A percentile compares a stretch with the other conserved stretches of the same genome.
phyloP scores from a whole-genome alignment of 2,888 invertebrate species.

The Dolichomitus sp. region DNA sequence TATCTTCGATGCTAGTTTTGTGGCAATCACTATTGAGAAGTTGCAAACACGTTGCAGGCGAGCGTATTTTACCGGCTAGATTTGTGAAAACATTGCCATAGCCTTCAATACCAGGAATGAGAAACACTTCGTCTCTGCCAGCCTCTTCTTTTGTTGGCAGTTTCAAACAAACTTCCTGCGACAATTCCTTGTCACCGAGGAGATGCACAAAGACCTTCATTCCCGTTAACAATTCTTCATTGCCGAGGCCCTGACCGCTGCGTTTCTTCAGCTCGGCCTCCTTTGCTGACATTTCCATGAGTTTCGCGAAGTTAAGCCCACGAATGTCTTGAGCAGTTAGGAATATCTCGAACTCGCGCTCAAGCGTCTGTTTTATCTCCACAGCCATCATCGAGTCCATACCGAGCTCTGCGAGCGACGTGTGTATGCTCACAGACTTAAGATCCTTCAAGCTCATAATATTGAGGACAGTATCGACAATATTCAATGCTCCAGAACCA shows the following conservation, averaged over 20 bases:
- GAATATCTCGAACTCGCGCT: conserved; percentile 95
- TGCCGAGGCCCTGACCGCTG: neutral
- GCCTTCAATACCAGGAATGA: conserved; percentile 86
- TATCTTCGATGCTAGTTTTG: conserved; percentile 86
- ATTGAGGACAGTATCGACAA: conserved; percentile 91
- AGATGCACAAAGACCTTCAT: conserved; percentile 73
- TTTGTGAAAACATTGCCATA: conserved; percentile 79
- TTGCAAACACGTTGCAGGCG: conserved; percentile 80
- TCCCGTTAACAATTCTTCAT: conserved; percentile 69
- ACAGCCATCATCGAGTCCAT: conserved; percentile 99
- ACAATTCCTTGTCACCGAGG: conserved; percentile 64
- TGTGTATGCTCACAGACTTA: conserved; percentile 89
- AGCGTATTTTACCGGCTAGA: conserved; percentile 79
- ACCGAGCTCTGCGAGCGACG: conserved; percentile 95
- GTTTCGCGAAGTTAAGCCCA: conserved; percentile 91
- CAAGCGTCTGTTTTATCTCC: conserved; percentile 97
- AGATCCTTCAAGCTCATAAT: conserved; percentile 84
- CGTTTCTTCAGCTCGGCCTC: conserved; percentile 66
- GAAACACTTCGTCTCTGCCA: conserved; percentile 77
- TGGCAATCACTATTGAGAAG: conserved; percentile 81
- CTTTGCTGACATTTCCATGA: conserved; percentile 84
- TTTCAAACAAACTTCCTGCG: conserved; percentile 72
- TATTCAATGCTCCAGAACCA: conserved; percentile 89
- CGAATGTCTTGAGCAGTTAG: conserved; percentile 95
- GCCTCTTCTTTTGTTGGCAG: conserved; percentile 72